Base-by-base conservation (phyloP, 2,113 vertebrate genomes). In the Dicrurus megarhynchus region DNA sequence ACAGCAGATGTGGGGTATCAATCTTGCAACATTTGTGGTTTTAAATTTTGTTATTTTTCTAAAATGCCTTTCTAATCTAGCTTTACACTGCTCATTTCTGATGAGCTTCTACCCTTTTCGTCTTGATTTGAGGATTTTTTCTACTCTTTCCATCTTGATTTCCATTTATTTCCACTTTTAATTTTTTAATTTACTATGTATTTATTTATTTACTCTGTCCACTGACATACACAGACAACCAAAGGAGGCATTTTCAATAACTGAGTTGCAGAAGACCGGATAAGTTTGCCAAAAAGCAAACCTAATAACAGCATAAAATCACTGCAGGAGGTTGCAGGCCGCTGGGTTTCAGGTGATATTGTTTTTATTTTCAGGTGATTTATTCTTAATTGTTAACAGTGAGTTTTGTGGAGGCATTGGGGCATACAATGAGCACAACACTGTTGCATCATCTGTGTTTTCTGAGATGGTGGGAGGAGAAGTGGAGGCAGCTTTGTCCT, bases 1-100 rank as follows among this genome's bases (percentile, higher is more conserved):
- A 30, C 1, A 52, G 23, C 30, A 56, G 10, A 11, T 57, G 8
- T 35, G 19, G 3, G 3, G 3, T 52, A 13, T 68, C 41, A 60
- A 1, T 28, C 33, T 22, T 19, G 17, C 1, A 3, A 26, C 3
- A 33, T 28, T 23, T 41, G 23, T 22, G 13, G 4, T 1, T 67
- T 71, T 39, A 19, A 15, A 47, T 71, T 60, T 73, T 56, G 5
- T 7, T 47, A 4, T 35, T 83, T 87, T 12, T 47, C 32, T 28
- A 56, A 42, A 7, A 35, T 12, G 4, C 3, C 3, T 70, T 81
- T 19, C 16, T 17, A 13, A 8, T 24, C 9, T 60, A 49, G 18
- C 7, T 74, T 76, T 73, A 35, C 11, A 30, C 1, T 64, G 9
- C 9, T 76, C 6, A 13, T 1, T 82, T 50, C 16, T 79, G 42